phyloP scores from a whole-genome alignment of 2,888 invertebrate species.

The Drosophila robusta region DNA sequence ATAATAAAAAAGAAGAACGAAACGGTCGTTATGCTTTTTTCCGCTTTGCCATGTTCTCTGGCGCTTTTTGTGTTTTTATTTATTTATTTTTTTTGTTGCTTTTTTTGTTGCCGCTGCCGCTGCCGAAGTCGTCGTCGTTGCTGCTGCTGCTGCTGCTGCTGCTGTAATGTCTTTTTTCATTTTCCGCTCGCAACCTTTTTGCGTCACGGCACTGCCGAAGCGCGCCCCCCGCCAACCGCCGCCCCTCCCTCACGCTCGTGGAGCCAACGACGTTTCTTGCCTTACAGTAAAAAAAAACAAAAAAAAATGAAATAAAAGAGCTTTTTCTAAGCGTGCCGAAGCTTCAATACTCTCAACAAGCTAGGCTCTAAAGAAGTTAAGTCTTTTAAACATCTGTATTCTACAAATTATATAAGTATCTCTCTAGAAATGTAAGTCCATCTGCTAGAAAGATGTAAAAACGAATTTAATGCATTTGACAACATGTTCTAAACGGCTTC shows the following conservation, averaged over 20 bases:
- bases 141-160: slow-evolving; percentile 37
- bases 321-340: slow-evolving; percentile 7
- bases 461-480: too few species aligned
- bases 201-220: slow-evolving; percentile 53
- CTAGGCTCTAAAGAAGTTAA: not conserved
- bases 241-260: slow-evolving; percentile 29
- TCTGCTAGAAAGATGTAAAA: too few species aligned
- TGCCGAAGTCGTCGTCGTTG: slow-evolving; percentile 20
- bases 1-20: slow-evolving; percentile 72
- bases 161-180: slow-evolving; percentile 79
- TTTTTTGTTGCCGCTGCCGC: slow-evolving; percentile 33
- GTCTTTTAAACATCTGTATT: too few species aligned
- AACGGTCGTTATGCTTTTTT: slow-evolving; percentile 81
- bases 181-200: slow-evolving; percentile 80
- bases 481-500: too few species aligned
- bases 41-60: slow-evolving; percentile 60
- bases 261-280: slow-evolving; percentile 66
- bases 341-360: slow-evolving; percentile 12
- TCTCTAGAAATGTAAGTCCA: too few species aligned
- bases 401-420: too few species aligned
- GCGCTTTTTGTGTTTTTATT: slow-evolving; percentile 62
- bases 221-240: slow-evolving; percentile 6
- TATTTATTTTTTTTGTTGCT: slow-evolving; percentile 51
- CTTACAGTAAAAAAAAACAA: slow-evolving; percentile 41
- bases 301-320: slow-evolving; percentile 28